phyloP scores from a whole-genome alignment of 2,888 invertebrate genomes.

The Callosobruchus maculatus region DNA sequence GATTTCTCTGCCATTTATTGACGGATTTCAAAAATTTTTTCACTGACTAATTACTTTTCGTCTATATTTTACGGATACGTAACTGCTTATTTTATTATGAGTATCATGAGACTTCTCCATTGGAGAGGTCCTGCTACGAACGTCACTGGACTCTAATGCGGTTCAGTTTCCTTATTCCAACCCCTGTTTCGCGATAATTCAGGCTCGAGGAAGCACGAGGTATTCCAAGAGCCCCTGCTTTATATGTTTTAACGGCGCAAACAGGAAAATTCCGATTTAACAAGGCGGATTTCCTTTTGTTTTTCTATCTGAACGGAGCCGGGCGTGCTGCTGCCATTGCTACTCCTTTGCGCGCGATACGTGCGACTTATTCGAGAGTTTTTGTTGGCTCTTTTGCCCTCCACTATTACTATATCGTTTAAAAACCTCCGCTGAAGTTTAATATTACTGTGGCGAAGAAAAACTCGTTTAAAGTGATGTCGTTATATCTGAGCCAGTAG shows the following conservation, averaged over 20 bases:
- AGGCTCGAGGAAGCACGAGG: not conserved
- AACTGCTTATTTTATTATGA: no score
- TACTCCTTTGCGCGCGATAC: not conserved
- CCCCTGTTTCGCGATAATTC: not conserved
- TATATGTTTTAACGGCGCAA: not conserved
- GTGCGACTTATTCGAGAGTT: not conserved
- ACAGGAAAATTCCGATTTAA: not conserved
- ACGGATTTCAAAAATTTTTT: no score
- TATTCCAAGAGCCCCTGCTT: not conserved
- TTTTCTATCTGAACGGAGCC: not conserved
- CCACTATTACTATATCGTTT: not conserved
- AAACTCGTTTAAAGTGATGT: not conserved
- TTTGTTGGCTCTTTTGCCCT: not conserved
- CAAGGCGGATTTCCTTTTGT: not conserved
- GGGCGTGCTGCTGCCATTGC: not conserved
- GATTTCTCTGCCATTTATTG: no score
- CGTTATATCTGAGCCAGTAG: not conserved
- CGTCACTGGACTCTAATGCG: not conserved
- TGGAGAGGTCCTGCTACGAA: no score
- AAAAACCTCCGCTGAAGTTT: not conserved
- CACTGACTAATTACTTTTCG: no score
- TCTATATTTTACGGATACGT: no score
- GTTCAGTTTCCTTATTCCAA: not conserved
- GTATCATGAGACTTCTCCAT: no score
- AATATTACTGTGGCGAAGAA: not conserved